Evolutionary conservation across 2,113 vertebrate genomes (phyloP).

Genomic region (Prietella phreatophila): DNA sequence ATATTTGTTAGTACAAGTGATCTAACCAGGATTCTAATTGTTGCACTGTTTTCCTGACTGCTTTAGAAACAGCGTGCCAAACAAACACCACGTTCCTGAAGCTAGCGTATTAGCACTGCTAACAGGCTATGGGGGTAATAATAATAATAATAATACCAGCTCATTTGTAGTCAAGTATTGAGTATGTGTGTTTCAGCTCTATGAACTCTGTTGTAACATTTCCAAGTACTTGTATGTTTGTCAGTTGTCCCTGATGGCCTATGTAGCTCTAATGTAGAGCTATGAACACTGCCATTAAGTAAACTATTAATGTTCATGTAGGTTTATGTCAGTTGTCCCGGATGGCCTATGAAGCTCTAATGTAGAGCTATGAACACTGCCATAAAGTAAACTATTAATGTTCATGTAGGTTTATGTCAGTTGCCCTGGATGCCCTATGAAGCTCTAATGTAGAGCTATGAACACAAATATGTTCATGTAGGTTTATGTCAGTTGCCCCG

Average conservation of each 20-base stretch:
- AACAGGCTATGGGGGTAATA: background rate
- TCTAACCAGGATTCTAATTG: conserved; percentile 21
- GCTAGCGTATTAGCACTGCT: background rate
- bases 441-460: background rate
- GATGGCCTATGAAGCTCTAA: background rate
- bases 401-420: background rate
- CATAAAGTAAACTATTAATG: background rate
- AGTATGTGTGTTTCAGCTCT: background rate
- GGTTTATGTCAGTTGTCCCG: background rate
- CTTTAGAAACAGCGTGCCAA: background rate
- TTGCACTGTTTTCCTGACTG: conserved; percentile 18
- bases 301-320: background rate
- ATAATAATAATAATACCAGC: background rate
- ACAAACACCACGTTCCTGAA: background rate
- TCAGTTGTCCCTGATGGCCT: background rate
- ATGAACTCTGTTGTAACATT: background rate
- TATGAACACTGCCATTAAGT: background rate
- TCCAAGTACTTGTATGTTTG: background rate
- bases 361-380: background rate
- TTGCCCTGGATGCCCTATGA: background rate
- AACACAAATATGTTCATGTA: background rate
- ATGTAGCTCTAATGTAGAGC: background rate
- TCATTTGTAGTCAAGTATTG: background rate
- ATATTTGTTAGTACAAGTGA: conserved; percentile 39
- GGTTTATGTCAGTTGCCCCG: background rate